Percentiles rank a stretch among this genome's conserved stretches.
phyloP scores from a whole-genome alignment of 2,888 invertebrate species.

The Erebia aethiops region DNA sequence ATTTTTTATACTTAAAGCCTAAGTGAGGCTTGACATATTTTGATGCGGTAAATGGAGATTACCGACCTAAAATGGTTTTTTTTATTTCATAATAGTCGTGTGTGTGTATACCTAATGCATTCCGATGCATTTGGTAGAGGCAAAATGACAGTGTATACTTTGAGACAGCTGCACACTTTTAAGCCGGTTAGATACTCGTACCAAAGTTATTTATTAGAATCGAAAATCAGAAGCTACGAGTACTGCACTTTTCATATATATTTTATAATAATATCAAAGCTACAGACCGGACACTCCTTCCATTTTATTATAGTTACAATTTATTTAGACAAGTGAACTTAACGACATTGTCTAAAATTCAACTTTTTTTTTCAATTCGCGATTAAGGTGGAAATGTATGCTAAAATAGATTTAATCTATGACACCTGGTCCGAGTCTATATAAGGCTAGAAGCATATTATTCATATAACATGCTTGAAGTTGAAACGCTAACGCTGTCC shows the following conservation, averaged over 20 bases:
- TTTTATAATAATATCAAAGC: neutral
- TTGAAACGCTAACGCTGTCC: no score
- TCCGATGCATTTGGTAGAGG: neutral
- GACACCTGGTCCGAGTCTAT: slow-evolving; percentile 30
- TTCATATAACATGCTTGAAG: neutral
- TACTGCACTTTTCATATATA: neutral
- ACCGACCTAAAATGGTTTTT: neutral
- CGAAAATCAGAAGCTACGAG: no score
- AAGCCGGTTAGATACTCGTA: no score
- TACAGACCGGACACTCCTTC: neutral
- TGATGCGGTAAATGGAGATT: slow-evolving; percentile 25
- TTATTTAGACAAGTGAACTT: slow-evolving; percentile 17
- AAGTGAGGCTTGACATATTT: slow-evolving; percentile 32
- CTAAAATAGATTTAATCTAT: slow-evolving; percentile 37
- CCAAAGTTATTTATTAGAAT: no score
- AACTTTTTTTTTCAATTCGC: slow-evolving; percentile 18
- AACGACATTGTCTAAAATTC: slow-evolving; percentile 18
- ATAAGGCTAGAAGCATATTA: slow-evolving; percentile 1
- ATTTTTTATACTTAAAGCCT: slow-evolving; percentile 28
- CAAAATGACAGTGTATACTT: neutral
- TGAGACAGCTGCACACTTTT: neutral
- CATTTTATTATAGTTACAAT: neutral
- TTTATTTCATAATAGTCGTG: slow-evolving; percentile 13
- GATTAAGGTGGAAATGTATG: slow-evolving; percentile 22
- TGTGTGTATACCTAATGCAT: neutral